Base-by-base conservation (phyloP, 2,113 vertebrate species). In the Pica pica region DNA sequence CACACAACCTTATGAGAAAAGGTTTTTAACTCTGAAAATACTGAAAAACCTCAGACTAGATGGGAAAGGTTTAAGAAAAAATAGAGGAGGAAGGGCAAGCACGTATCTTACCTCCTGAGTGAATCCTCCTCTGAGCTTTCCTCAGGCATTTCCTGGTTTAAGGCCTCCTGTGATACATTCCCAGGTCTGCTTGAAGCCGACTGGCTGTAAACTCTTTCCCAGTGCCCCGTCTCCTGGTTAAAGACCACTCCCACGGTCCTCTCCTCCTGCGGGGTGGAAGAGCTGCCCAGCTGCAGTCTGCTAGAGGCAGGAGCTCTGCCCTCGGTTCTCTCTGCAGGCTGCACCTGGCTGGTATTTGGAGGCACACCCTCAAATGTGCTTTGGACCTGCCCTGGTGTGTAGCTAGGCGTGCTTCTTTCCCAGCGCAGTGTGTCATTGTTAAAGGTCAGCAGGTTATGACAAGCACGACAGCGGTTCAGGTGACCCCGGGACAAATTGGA, bases 361-460 rank as follows among this genome's bases (percentile, higher is more conserved):
- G 98, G 97, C 92, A 98, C 95, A 75, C 98, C 98, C 64, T 99
- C 98, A 60, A 98, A 98, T 69, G 98, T 94, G 94, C 97, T 97
- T 85, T 98, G 96, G 68, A 98, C 98, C 92, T 98, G 98, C 33
- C 98, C 98, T 93, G 99, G 97, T 79, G 99, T 97, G 89, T 98
- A 98, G 93, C 98, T 97, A 94, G 99, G 98, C 73, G 97, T 98
- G 88, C 98, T 99, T 97, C 99, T 98, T 94, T 99, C 99, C 99
- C 99, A 99, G 93, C 99, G 99, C 94, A 99, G 98, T 16, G 99
- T 99, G 97, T 99, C 99, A 11, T 99, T 99, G 98, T 99, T 99
- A 97, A 99, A 99, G 83, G 99, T 99, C 92, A 99, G 98, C 95
- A 99, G 98, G 97, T 99, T 99, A 98, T 99, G 99, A 98, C 99